Evolutionary conservation across 2,797 vertebrate species (phyloP), one percentile per base, ranked within the genome.

Genomic region (Peromyscus melanophrys): DNA sequence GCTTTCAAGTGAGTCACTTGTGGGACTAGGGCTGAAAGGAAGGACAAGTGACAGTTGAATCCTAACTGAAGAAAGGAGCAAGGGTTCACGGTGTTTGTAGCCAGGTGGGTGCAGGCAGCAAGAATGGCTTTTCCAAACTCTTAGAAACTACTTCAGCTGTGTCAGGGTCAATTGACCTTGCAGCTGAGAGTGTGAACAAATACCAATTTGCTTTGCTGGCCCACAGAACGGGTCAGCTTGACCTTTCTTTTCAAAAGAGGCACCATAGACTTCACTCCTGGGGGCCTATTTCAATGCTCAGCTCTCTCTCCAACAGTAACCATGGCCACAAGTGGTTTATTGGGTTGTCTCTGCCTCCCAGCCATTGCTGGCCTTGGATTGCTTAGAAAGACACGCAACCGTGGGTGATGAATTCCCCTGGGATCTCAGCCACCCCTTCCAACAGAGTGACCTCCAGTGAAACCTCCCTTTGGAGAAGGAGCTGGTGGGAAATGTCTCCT

Each of bases 181-280:
- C 37, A 34, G 12, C 27, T n/a, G 43, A n/a, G 34, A 71, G 10
- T 87, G 31, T 49, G 27, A 86, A 11, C 34, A 61, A 82, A 89
- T 82, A 95, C 80, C 81, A 89, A 89, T 96, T 91, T 8, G 0
- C 59, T 91, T 94, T 94, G 40, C 85, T 21, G 85, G 85, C 76
- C 23, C 52, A 84, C 69, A 95, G 86, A 96, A 89, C 46, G 29
- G 96, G 97, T 96, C 96, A 92, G 46, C 94, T 80, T 80, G 96
- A 97, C 96, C 96, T 96, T 97, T 85, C 46, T 63, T 91, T 76
- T 91, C n/a, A 63, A 52, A 92, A 89, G 63, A 87, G 40, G 23
- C 85, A 78, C 19, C 12, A 1, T 34, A 77, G 69, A 80, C 34
- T 82, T 94, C 59, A 67, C 61, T 96, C 67, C 14, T 21, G 11